Base-by-base conservation (phyloP, 2,888 invertebrate genomes). In the Dasypogon diadema region DNA sequence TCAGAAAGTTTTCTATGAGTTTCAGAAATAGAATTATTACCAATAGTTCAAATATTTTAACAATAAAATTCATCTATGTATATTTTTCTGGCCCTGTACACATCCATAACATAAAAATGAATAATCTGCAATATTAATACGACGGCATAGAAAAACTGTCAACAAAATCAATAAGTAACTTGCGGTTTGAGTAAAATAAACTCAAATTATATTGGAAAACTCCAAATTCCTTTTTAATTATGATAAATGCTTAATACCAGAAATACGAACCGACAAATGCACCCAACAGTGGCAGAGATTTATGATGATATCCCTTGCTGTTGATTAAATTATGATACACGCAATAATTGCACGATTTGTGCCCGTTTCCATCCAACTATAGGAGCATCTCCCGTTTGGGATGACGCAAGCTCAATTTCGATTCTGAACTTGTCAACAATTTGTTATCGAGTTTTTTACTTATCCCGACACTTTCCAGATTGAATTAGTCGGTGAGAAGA, bases 381-480 rank as follows among this genome's bases (percentile, higher is more conserved):
- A 6, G 16, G 16, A 6, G 16, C 3, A 55, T 16, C 58, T 30
- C 30, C 58, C 30, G 6, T 16, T 22, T 37, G 24, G 4, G n/a
- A 21, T 70, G 70, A 70, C 54, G 70, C 30, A 51, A 54, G 51
- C 48, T 65, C 48, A 46, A 65, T 63, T 63, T 42, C 42, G 30
- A 21, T 63, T 42, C 63, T 42, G 42, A 65, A 65, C 22, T 65
- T 65, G 65, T 65, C 46, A 65, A 65, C 65, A 65, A 65, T 65
- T 65, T 65, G 65, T 65, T 65, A 48, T 42, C 46, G 48, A 46
- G 48, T 65, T 65, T 65, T 65, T 48, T 16, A 46, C 65, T 46
- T 65, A 70, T 54, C 48, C 70, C 54, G 70, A 70, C 70, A 70
- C 21, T 77, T 73, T 68, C 68, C 70, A 75, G 65, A 77, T 77